Base-by-base conservation (phyloP, 2,888 invertebrate genomes). In the Rhopalosiphum nymphaeae region DNA sequence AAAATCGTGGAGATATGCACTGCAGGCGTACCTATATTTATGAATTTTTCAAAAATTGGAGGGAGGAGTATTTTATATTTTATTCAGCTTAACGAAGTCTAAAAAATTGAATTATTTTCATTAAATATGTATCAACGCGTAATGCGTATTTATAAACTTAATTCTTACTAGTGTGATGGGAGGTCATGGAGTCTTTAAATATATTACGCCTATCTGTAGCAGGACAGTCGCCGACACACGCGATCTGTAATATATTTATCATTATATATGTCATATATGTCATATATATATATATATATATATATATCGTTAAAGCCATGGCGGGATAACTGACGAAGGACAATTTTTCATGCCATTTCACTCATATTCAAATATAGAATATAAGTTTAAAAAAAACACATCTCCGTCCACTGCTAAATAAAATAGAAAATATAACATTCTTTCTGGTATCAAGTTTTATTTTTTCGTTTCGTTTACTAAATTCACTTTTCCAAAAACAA, bases 281-380 rank as follows among this genome's bases (percentile, higher is more conserved):
- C 4, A 44, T 44, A n/a, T 49, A n/a, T 87, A 44, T n/a, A 13
- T 49, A 44, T 44, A n/a, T 49, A n/a, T 87, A 44, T n/a, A 13
- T 49, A 86, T 29, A 56, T 13, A 26, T 89, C 42, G 42, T 89
- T 89, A 56, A 36, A 26, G 56, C 42, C 1, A 1, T n/a, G 36
- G 3, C 26, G 56, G 25, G 56, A n/a, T 67, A 26, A 7, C 87
- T 42, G 10, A 53, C 53, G 53, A 42, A 88, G 53, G 25, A 88
- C 42, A 26, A 56, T 89, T 89, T 56, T 89, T 89, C 56, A 89
- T 53, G 36, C 53, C 56, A 26, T 26, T 42, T 42, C 56, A 29
- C 42, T 89, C 56, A 42, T 56, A 89, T 89, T 89, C 13, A 89
- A 89, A 89, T 89, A 42, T 36, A 9, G n/a, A 3, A n/a, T n/a